These are phyloP conservation scores for Anabas testudineus DNA, from an alignment of 2,797 vertebrate species.

Conservation along the genomic window DNA sequence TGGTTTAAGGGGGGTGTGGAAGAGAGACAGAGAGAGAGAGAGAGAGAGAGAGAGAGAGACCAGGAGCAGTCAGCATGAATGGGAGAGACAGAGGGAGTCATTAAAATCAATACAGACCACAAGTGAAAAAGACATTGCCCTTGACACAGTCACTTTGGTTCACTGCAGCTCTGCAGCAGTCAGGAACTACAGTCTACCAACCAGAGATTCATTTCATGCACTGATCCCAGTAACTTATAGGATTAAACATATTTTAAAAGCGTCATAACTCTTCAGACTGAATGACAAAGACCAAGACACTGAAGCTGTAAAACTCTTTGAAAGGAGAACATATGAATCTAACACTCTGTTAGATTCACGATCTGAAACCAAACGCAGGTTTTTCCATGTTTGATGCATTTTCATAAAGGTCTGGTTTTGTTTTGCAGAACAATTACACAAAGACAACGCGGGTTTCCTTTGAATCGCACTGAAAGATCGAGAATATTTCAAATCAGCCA, in stretches of 20 bases:
- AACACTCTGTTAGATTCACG: not conserved
- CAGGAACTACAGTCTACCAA: constrained; percentile 8
- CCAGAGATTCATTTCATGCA: constrained; percentile 5
- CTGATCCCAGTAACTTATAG: not conserved
- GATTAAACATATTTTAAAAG: not conserved
- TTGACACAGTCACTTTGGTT: constrained; percentile 68
- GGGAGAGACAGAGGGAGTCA: constrained; percentile 57
- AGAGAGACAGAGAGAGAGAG: constrained; percentile 3
- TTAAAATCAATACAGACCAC: constrained; percentile 78
- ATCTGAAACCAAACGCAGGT: too few species aligned
- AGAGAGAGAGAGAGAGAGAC: constrained; percentile 7
- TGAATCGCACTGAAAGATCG: not conserved
- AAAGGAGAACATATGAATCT: not conserved
- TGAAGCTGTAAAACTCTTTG: not conserved
- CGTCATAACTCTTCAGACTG: not conserved
- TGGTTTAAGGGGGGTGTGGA: constrained; percentile 10
- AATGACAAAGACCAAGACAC: not conserved
- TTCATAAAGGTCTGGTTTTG: too few species aligned
- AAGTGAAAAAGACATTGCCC: constrained; percentile 69
- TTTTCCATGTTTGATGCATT: too few species aligned
- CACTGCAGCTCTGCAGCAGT: constrained; percentile 38
- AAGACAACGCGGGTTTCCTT: too few species aligned
- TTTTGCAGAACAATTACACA: too few species aligned
- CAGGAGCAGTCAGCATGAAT: constrained; percentile 35
- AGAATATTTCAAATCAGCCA: too few species aligned